Percentiles rank a stretch among this genome's conserved stretches.
phyloP scores from a whole-genome alignment of 1,140 invertebrate species.

The Phocides pigmalion region DNA sequence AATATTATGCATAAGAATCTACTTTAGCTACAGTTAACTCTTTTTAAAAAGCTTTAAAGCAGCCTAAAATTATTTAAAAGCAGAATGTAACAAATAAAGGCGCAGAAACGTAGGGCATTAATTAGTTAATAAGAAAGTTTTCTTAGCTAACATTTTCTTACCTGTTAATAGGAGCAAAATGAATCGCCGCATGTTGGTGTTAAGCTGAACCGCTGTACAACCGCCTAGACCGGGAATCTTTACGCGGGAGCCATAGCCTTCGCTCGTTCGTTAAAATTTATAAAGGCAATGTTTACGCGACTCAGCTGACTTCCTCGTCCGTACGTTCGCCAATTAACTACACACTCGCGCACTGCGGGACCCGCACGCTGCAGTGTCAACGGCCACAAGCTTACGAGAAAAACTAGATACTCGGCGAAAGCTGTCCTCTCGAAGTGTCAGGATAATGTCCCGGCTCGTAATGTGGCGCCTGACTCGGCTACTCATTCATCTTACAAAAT shows the following conservation, averaged over 20 bases:
- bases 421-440: constrained; percentile 50
- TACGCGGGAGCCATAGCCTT: constrained; percentile 59
- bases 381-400: constrained; percentile 75
- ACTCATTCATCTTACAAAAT: constrained; percentile 59
- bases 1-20: not conserved
- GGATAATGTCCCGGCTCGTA: constrained; percentile 16
- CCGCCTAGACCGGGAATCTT: constrained; percentile 46
- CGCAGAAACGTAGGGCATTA: not conserved
- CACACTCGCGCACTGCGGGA: constrained; percentile 82
- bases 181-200: constrained; percentile 66
- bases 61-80: not conserved
- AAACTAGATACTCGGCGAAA: constrained; percentile 74
- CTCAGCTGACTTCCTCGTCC: constrained; percentile 73
- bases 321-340: constrained; percentile 75
- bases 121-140: no score
- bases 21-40: no score
- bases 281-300: constrained; percentile 75
- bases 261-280: constrained; percentile 53
- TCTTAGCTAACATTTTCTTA: constrained; percentile 46
- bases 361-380: constrained; percentile 81
- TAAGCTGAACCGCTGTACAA: constrained; percentile 45
- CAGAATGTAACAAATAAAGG: not conserved
- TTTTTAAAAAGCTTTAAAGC: not conserved
- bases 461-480: not conserved
- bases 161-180: constrained; percentile 71